These are phyloP conservation scores for Notoglanidium macrostoma DNA, from an alignment of 2,797 vertebrate species.

Conservation along the genomic window DNA sequence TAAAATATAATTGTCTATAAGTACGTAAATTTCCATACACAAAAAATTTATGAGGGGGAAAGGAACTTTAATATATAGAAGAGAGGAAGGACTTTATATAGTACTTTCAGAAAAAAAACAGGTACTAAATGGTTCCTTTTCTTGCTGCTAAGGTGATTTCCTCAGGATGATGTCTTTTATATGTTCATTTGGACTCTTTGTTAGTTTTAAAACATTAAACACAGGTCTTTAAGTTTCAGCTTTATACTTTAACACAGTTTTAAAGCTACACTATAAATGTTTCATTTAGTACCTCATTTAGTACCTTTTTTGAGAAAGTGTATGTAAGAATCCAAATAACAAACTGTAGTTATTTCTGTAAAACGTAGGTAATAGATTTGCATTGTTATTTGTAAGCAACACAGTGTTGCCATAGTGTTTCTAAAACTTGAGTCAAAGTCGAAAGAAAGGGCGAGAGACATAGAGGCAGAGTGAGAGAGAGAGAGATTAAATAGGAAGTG, in stretches of 20 bases:
- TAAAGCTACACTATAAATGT: neutral
- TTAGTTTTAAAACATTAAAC: neutral
- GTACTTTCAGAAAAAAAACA: neutral
- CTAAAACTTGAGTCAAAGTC: neutral
- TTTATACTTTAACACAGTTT: neutral
- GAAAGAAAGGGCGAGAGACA: constrained; percentile 19
- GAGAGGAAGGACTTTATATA: neutral
- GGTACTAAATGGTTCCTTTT: constrained; percentile 8
- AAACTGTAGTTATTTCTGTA: neutral
- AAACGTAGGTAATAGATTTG: neutral
- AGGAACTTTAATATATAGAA: neutral
- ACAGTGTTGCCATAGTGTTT: neutral
- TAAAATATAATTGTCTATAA: neutral
- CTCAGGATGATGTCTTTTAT: neutral
- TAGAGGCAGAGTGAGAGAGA: constrained; percentile 22
- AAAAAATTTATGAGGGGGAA: neutral
- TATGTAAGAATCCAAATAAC: no score
- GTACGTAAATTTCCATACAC: neutral
- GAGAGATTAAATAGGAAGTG: constrained; percentile 32
- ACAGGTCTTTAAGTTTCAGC: neutral
- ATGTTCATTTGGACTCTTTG: neutral
- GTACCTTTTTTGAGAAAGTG: neutral
- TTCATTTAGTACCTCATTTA: neutral
- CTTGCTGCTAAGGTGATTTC: neutral
- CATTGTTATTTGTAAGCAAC: neutral